Base-by-base conservation (phyloP, 2,113 vertebrate species). In the Numenius arquata region DNA sequence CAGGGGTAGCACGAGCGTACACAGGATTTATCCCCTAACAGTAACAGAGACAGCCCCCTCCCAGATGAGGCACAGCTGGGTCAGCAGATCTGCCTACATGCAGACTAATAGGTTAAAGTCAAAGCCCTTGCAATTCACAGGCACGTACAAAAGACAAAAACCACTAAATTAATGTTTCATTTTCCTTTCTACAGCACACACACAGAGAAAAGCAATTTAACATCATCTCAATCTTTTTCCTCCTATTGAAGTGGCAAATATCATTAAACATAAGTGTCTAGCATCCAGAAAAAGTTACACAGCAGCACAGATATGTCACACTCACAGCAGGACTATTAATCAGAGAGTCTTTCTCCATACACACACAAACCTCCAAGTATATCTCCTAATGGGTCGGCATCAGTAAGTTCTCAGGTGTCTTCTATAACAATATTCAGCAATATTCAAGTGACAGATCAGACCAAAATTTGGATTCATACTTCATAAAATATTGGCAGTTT, bases 291-390 rank as follows among this genome's bases (percentile, higher is more conserved):
- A 75, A 92, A 94, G 81, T 88, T 82, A 36, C 80, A 43, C 41
- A 92, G 87, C 74, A 95, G 77, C 91, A 92, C 89, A 89, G 84
- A 87, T 76, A 26, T 45, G 90, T 86, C 93, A 93, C 68, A 19
- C 29, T 73, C 43, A 5, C 77, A 85, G 55, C 12, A 4, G 27
- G 41, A 70, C 85, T 63, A 91, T 91, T 92, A 89, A 95, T 88
- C 71, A 91, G 62, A 73, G 58, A 66, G 9, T 21, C 20, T 9
- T 14, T 55, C 83, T 55, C 38, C 89, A 52, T 0, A 1, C 56
- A 85, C 15, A 43, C 58, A 43, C 13, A 8, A 52, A n/a, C 19
- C 68, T 66, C 68, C 40, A 53, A 53, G 40, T 22, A 1, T 11
- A 63, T 76, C 53, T 79, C 71, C 58, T 85, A 83, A 53, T 45